A percentile compares a stretch with the other conserved stretches of the same genome.
phyloP scores from a whole-genome alignment of 2,797 vertebrate genomes.

The Pampus argenteus region DNA sequence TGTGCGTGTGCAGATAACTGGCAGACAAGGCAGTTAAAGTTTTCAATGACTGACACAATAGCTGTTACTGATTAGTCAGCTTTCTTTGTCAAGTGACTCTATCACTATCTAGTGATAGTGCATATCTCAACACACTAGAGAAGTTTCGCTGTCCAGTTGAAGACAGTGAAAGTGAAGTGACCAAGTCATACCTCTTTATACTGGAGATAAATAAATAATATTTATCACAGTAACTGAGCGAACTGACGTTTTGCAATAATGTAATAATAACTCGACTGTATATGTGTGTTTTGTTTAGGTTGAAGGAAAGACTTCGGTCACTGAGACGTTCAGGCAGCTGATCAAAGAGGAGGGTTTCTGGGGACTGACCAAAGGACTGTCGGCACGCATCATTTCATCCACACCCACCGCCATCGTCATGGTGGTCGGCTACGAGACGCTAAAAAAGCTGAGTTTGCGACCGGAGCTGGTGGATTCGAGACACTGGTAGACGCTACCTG shows the following conservation, averaged over 20 bases:
- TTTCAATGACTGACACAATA: neutral
- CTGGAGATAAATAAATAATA: neutral
- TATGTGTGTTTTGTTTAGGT: constrained; percentile 83
- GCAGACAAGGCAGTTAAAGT: neutral
- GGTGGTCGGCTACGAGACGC: constrained; percentile 95
- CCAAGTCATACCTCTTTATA: neutral
- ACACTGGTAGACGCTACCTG: constrained; percentile 89
- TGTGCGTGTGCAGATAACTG: neutral
- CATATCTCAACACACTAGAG: neutral
- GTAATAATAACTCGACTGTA: neutral
- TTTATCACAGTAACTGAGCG: neutral
- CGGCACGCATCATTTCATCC: constrained; percentile 95
- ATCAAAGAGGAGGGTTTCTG: constrained; percentile 93
- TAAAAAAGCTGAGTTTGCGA: constrained; percentile 95
- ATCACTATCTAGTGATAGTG: no score
- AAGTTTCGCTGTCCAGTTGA: neutral
- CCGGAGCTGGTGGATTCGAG: constrained; percentile 96
- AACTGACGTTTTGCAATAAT: neutral
- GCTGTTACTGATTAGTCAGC: constrained; percentile 14
- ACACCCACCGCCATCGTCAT: constrained; percentile 96
- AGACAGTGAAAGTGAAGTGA: neutral
- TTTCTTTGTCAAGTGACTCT: neutral
- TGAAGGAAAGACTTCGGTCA: constrained; percentile 92
- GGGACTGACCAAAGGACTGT: constrained; percentile 97
- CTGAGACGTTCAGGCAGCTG: constrained; percentile 93